Conservation (phyloP, 2,113 vertebrate genomes). For the Gymnobelideus leadbeateri region DNA sequence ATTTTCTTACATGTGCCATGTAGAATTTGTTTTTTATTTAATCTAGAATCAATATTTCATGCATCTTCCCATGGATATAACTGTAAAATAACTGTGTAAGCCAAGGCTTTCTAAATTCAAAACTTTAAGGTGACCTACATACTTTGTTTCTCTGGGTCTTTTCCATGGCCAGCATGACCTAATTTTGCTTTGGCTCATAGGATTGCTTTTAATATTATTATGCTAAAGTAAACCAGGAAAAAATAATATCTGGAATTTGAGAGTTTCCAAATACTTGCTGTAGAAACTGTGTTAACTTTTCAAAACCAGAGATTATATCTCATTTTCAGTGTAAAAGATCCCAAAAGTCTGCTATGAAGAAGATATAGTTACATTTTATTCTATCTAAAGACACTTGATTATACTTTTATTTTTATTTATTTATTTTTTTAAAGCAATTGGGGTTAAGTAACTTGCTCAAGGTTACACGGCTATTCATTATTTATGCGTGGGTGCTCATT, state of each 20-base stretch:
- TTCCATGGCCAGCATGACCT: slow-evolving; percentile 14
- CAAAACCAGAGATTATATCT: slow-evolving; percentile 19
- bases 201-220: slow-evolving; percentile 37
- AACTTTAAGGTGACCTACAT: slow-evolving; percentile 70
- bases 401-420: no score
- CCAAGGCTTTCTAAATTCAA: slow-evolving; percentile 59
- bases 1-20: background rate
- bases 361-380: background rate
- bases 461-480: no score
- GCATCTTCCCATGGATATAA: slow-evolving; percentile 26
- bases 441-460: no score
- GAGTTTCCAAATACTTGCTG: slow-evolving; percentile 24
- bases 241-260: background rate
- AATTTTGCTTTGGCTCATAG: slow-evolving; percentile 64
- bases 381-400: background rate
- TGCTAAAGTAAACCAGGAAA: background rate
- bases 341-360: background rate
- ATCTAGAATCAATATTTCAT: background rate
- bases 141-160: slow-evolving; percentile 23
- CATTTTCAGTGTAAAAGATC: background rate
- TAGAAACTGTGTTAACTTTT: slow-evolving; percentile 11
- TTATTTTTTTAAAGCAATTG: no score
- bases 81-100: slow-evolving; percentile 38
- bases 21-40: background rate
- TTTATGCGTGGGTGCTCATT: no score